Evolutionary conservation across 2,888 invertebrate species (phyloP).

Genomic region (Drosophila tripunctata): DNA sequence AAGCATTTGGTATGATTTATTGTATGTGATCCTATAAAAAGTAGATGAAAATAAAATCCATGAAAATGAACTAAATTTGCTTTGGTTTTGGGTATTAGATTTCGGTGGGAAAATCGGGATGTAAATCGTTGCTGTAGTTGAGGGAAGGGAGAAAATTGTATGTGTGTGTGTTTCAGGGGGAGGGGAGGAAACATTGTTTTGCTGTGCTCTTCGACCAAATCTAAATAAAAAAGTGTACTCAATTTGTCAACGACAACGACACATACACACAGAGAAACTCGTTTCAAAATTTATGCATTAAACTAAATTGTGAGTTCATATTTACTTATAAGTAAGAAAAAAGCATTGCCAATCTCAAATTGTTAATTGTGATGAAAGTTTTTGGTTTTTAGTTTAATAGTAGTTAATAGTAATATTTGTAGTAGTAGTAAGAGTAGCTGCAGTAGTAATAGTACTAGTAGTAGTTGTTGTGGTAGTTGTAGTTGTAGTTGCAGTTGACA

Average conservation of each 20-base stretch:
- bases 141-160: slow-evolving; percentile 1
- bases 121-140: slow-evolving; percentile 8
- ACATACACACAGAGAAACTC: slow-evolving; percentile 53
- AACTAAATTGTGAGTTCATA: slow-evolving; percentile 48
- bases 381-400: neutral
- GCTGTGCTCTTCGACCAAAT: slow-evolving; percentile 49
- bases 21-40: slow-evolving; percentile 60
- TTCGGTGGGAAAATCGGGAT: slow-evolving; percentile 16
- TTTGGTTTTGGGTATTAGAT: slow-evolving; percentile 12
- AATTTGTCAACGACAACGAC: slow-evolving; percentile 52
- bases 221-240: slow-evolving; percentile 28
- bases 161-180: neutral
- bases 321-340: slow-evolving; percentile 27
- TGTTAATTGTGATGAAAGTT: slow-evolving; percentile 11
- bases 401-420: neutral
- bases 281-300: slow-evolving; percentile 43
- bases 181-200: slow-evolving; percentile 1
- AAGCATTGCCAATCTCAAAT: slow-evolving; percentile 49
- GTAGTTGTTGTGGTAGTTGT: neutral
- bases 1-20: slow-evolving; percentile 58
- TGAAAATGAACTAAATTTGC: slow-evolving; percentile 38
- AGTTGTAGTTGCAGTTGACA: slow-evolving; percentile 28
- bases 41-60: slow-evolving; percentile 57
- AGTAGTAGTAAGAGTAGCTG: slow-evolving; percentile 10
- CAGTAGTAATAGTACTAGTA: slow-evolving; percentile 7